Percentiles rank a stretch among this genome's conserved stretches.
Evolutionary conservation across 2,797 vertebrate genomes (phyloP).

Genomic region (Halcyon leucocephala): DNA sequence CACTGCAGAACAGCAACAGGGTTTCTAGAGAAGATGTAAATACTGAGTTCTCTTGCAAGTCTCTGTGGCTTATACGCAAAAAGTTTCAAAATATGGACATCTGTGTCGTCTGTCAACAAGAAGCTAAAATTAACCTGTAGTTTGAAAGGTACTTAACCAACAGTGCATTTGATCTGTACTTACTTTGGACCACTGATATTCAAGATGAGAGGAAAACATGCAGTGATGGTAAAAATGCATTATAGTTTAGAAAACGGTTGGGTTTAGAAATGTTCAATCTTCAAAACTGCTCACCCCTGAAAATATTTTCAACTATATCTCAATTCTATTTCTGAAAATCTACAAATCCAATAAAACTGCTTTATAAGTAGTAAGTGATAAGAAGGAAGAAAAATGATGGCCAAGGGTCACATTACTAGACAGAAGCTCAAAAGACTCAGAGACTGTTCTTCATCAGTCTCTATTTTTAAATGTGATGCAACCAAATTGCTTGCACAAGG

Average conservation of each 20-base stretch:
- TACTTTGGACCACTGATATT: not conserved
- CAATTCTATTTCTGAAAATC: not conserved
- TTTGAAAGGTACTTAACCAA: not conserved
- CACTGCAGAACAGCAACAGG: not conserved
- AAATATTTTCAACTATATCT: not conserved
- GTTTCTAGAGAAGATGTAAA: not conserved
- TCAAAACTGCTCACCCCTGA: not conserved
- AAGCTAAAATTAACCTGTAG: not conserved
- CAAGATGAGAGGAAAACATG: not conserved
- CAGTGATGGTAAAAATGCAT: not conserved
- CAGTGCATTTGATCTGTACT: not conserved
- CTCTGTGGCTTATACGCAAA: not conserved
- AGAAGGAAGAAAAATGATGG: not conserved
- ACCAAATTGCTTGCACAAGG: not conserved
- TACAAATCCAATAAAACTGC: not conserved
- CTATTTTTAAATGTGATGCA: not conserved
- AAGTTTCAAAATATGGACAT: not conserved
- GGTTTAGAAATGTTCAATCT: not conserved
- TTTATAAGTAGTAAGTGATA: not conserved
- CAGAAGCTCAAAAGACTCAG: not conserved
- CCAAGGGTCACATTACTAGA: not conserved
- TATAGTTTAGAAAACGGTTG: not conserved
- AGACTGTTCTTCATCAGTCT: not conserved
- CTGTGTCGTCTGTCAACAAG: not conserved
- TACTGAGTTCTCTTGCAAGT: not conserved